Evolutionary conservation across 1,140 invertebrate genomes (phyloP).

Genomic region (Drosophila watanabei): DNA sequence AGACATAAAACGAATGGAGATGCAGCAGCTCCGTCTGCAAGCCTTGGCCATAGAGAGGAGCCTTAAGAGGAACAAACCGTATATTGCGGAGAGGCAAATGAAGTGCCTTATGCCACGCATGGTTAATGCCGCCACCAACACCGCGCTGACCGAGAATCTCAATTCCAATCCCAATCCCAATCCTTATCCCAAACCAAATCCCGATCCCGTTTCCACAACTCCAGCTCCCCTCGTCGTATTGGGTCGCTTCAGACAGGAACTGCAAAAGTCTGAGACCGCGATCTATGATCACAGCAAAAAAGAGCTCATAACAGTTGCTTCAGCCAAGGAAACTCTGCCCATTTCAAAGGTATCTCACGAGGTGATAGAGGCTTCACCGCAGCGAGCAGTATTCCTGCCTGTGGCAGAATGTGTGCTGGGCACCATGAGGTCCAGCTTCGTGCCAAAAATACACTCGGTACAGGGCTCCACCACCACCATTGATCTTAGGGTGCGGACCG

Average conservation of each 20-base stretch:
- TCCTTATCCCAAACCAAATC: background rate
- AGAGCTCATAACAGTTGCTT: constrained; percentile 4
- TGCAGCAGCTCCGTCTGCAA: constrained; percentile 27
- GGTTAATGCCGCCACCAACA: constrained; percentile 40
- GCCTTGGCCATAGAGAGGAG: constrained; percentile 38
- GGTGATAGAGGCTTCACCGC: constrained; percentile 17
- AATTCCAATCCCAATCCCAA: background rate
- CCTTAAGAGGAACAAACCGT: background rate
- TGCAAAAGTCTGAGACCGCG: constrained; percentile 46
- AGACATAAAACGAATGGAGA: constrained; percentile 40
- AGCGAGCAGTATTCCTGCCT: constrained; percentile 10
- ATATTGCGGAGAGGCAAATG: background rate
- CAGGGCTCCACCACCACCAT: constrained; percentile 1
- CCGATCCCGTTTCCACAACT: background rate
- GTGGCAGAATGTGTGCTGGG: background rate
- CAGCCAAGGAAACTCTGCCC: background rate
- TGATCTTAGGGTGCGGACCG: background rate
- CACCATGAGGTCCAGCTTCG: constrained; percentile 3
- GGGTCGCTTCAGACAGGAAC: constrained; percentile 40
- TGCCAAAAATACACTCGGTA: background rate
- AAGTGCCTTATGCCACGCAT: background rate
- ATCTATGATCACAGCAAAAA: constrained; percentile 58
- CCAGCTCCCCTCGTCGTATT: constrained; percentile 1
- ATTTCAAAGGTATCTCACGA: background rate
- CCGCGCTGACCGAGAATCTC: background rate